Conservation (phyloP, 2,797 vertebrate species). For the Oophaga sylvatica region DNA sequence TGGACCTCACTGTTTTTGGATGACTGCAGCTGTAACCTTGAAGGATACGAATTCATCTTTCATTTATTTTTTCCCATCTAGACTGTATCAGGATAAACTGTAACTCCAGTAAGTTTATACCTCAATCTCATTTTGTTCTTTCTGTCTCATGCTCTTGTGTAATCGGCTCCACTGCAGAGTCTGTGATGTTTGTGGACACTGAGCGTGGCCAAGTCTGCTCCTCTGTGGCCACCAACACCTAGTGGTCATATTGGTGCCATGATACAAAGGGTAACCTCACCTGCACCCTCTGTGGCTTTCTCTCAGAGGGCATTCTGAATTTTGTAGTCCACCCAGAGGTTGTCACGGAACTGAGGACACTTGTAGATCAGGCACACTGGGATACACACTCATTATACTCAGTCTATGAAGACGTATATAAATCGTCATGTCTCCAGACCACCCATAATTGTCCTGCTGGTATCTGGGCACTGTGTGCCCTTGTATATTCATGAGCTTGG, state of each 20-base stretch:
- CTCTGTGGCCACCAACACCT: constrained; percentile 15
- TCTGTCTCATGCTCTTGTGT: constrained; percentile 70
- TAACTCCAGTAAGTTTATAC: constrained; percentile 99
- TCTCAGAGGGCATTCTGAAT: background rate
- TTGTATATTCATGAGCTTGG: background rate
- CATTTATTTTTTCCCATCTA: constrained; percentile 99
- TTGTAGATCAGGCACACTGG: background rate
- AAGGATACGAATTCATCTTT: constrained; percentile 99
- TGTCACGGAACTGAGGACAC: background rate
- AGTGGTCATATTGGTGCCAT: constrained; percentile 16
- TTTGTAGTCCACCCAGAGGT: background rate
- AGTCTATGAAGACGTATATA: background rate
- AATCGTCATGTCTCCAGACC: background rate
- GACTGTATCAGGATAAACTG: constrained; percentile 99
- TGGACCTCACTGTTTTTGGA: constrained; percentile 99
- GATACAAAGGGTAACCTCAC: background rate
- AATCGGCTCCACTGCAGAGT: constrained; percentile 75
- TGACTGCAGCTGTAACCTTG: constrained; percentile 99
- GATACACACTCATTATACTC: background rate
- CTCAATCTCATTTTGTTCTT: constrained; percentile 99
- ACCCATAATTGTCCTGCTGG: background rate
- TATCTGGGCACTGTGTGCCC: background rate
- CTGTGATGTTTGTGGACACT: constrained; percentile 46
- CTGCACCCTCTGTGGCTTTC: background rate
- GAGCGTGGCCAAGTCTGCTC: no score